A percentile compares a stretch with the other conserved stretches of the same genome.
These are phyloP conservation scores for Manis crassicaudata DNA, from an alignment of 2,797 vertebrate genomes.

Conservation along the genomic window DNA sequence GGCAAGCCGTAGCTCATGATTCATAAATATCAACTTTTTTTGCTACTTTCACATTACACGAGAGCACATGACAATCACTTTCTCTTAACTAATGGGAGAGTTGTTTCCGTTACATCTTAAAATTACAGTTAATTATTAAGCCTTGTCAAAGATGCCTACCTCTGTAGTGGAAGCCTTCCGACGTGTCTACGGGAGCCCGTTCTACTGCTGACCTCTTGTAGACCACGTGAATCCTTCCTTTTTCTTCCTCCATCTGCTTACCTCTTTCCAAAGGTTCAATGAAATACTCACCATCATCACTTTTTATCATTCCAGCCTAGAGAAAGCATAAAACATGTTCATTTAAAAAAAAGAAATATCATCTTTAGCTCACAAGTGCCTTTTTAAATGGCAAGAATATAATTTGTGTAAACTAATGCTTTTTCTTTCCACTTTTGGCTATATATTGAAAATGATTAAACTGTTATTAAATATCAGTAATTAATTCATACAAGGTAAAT, in stretches of 20 bases:
- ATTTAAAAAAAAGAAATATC: background rate
- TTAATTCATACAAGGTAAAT: slow-evolving; percentile 9
- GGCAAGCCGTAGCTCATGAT: background rate
- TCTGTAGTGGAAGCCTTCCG: slow-evolving; percentile 86
- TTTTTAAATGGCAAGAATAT: slow-evolving; percentile 19
- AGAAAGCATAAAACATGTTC: slow-evolving; percentile 60
- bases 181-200: slow-evolving; percentile 80
- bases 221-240: slow-evolving; percentile 94
- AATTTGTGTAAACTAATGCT: background rate
- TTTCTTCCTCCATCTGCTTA: slow-evolving; percentile 94
- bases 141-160: slow-evolving; percentile 76
- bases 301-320: slow-evolving; percentile 98
- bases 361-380: background rate
- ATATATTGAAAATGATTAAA: slow-evolving; percentile 27
- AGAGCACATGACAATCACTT: background rate
- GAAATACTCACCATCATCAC: slow-evolving; percentile 95
- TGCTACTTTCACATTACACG: background rate
- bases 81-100: background rate
- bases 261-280: slow-evolving; percentile 97
- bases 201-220: slow-evolving; percentile 92
- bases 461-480: background rate
- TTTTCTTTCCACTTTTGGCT: slow-evolving; percentile 14
- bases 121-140: background rate
- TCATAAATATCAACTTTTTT: background rate
- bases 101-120: background rate